A percentile compares a stretch with the other conserved stretches of the same genome.
Conservation (phyloP, 1,140 invertebrate species). For the Drosophila neocordata region DNA sequence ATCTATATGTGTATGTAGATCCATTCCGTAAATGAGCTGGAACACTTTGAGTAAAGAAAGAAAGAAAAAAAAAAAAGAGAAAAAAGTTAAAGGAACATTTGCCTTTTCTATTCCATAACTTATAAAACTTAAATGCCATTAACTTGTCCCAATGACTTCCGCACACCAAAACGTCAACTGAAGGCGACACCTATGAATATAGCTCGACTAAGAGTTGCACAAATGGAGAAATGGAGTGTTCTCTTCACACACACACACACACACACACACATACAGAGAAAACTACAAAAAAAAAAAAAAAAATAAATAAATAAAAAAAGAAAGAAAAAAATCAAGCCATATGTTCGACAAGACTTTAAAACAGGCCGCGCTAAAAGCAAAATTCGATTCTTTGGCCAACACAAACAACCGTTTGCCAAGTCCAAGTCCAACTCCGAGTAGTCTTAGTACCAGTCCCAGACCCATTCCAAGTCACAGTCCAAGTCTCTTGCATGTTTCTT, state of each 20-base stretch:
- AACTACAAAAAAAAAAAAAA: background rate
- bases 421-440: slow-evolving; percentile 22
- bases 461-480: slow-evolving; percentile 16
- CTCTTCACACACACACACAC: background rate
- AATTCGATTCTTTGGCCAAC: slow-evolving; percentile 76
- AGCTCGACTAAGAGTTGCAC: slow-evolving; percentile 5
- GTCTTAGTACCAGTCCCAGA: slow-evolving; percentile 24
- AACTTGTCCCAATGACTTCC: slow-evolving; percentile 72
- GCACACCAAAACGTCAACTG: slow-evolving; percentile 54
- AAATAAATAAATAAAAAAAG: background rate
- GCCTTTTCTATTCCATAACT: slow-evolving; percentile 54
- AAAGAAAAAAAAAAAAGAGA: background rate
- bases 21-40: slow-evolving; percentile 18
- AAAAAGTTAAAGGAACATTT: slow-evolving; percentile 10
- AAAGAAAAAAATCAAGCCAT: slow-evolving; percentile 59
- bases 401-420: slow-evolving; percentile 72
- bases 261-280: no score
- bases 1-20: slow-evolving; percentile 8
- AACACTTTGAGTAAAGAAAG: slow-evolving; percentile 5
- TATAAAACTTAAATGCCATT: slow-evolving; percentile 72
- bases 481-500: slow-evolving; percentile 73
- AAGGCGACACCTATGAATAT: slow-evolving; percentile 56
- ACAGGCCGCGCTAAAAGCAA: slow-evolving; percentile 79
- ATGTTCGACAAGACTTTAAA: slow-evolving; percentile 74
- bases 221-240: slow-evolving; percentile 34